Percentiles rank a stretch among this genome's conserved stretches.
These are phyloP conservation scores for Noctuana brunneofusca DNA, from an alignment of 2,888 invertebrate genomes.

Conservation along the genomic window DNA sequence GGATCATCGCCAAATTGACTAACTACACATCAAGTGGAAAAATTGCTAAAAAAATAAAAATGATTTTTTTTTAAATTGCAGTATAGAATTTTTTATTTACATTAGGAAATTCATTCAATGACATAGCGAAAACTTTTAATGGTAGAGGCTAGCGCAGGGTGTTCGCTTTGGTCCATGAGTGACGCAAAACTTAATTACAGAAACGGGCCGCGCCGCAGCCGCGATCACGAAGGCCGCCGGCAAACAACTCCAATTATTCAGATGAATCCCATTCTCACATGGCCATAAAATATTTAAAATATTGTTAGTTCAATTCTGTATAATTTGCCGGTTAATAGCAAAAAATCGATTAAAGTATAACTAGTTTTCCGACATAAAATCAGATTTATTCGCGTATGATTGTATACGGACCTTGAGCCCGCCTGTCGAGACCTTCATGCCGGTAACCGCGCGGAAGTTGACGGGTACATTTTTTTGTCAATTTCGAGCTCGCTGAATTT, in stretches of 20 bases:
- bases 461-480: conserved; percentile 76
- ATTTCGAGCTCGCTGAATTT: conserved; percentile 76
- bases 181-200: conserved; percentile 81
- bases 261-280: conserved; percentile 63
- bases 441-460: conserved; percentile 82
- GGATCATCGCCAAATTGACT: background rate
- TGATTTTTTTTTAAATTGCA: background rate
- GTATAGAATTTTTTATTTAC: background rate
- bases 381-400: conserved; percentile 78
- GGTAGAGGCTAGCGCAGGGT: conserved; percentile 76
- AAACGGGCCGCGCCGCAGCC: conserved; percentile 69
- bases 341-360: conserved; percentile 64
- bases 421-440: conserved; percentile 79
- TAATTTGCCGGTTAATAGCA: conserved; percentile 60
- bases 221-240: conserved; percentile 70
- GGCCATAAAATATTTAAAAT: conserved; percentile 65
- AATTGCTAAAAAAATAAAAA: background rate
- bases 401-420: conserved; percentile 79
- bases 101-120: conserved; percentile 55
- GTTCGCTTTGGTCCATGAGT: conserved; percentile 73
- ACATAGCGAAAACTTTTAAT: conserved; percentile 68
- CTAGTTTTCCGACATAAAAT: conserved; percentile 73
- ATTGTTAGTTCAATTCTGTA: conserved; percentile 59
- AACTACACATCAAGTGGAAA: too few relatives aligned
- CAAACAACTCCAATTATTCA: conserved; percentile 76